Evolutionary conservation across 2,797 vertebrate species (phyloP).

Genomic region (Galagoides demidoff): DNA sequence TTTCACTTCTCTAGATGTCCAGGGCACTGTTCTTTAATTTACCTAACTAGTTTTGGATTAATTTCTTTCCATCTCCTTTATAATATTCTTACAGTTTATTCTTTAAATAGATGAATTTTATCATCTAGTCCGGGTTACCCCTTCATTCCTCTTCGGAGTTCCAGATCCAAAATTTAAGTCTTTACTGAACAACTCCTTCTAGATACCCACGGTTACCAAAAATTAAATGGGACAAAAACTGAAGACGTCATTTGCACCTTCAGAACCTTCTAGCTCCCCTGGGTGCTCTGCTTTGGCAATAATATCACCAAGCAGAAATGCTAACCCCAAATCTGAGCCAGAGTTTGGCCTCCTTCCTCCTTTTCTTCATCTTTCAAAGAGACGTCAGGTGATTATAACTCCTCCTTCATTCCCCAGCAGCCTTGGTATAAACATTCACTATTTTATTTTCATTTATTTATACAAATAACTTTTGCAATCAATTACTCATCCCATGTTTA

Average conservation of each 20-base stretch:
- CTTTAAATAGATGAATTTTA: neutral
- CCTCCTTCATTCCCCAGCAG: neutral
- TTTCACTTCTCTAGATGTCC: conserved; percentile 20
- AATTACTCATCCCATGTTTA: neutral
- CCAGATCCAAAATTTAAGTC: neutral
- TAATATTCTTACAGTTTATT: neutral
- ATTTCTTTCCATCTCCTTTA: neutral
- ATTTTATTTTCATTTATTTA: neutral
- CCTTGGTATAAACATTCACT: neutral
- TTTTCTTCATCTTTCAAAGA: neutral
- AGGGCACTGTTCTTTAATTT: neutral
- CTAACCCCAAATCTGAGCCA: neutral
- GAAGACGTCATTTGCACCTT: neutral
- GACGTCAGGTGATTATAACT: neutral
- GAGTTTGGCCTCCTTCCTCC: neutral
- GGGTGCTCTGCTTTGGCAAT: neutral
- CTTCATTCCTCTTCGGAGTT: neutral
- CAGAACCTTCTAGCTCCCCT: neutral
- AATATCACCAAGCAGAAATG: neutral
- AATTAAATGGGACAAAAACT: neutral
- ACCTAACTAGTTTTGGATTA: neutral
- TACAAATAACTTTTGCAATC: neutral
- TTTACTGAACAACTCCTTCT: neutral
- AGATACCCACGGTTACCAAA: neutral
- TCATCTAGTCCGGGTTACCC: neutral